Evolutionary conservation across 2,888 invertebrate genomes (phyloP).

Genomic region (Rhorus exstirpatorius): DNA sequence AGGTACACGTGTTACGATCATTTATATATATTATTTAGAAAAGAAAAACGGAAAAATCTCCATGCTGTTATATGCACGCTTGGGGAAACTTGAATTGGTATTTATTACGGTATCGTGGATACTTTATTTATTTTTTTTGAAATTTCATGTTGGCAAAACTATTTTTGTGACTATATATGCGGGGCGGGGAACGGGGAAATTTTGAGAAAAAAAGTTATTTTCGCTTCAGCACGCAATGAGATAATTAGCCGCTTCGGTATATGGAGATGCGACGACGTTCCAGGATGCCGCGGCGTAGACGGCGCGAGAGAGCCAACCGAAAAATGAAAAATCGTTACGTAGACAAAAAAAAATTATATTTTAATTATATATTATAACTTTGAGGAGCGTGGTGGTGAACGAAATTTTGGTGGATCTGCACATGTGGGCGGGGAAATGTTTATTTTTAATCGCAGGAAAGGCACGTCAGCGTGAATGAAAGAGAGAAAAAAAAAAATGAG

Average conservation of each 20-base stretch:
- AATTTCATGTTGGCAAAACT: too few relatives aligned
- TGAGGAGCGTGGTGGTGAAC: not conserved
- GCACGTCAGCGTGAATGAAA: constrained; percentile 12
- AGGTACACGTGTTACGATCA: constrained; percentile 54
- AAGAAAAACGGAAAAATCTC: constrained; percentile 21
- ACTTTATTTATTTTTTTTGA: constrained; percentile 6
- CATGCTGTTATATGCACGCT: not conserved
- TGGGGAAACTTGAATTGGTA: constrained; percentile 10
- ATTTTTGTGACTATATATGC: constrained; percentile 14
- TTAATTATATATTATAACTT: too few relatives aligned
- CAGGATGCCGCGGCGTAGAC: constrained; percentile 38
- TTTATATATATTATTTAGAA: constrained; percentile 30
- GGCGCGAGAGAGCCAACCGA: constrained; percentile 28
- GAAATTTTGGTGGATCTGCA: constrained; percentile 26
- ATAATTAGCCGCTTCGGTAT: constrained; percentile 54
- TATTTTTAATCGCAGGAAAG: constrained; percentile 43
- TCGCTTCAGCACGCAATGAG: constrained; percentile 72
- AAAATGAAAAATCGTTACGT: constrained; percentile 29
- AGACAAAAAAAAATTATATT: constrained; percentile 12
- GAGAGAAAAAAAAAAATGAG: constrained; percentile 14
- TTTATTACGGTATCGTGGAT: constrained; percentile 39
- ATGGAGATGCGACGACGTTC: constrained; percentile 45
- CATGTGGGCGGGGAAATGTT: constrained; percentile 47
- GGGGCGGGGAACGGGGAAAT: constrained; percentile 43
- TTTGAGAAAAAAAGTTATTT: constrained; percentile 71